These are phyloP conservation scores for Crepidodera aurea DNA, from an alignment of 2,888 invertebrate species.

Conservation along the genomic window DNA sequence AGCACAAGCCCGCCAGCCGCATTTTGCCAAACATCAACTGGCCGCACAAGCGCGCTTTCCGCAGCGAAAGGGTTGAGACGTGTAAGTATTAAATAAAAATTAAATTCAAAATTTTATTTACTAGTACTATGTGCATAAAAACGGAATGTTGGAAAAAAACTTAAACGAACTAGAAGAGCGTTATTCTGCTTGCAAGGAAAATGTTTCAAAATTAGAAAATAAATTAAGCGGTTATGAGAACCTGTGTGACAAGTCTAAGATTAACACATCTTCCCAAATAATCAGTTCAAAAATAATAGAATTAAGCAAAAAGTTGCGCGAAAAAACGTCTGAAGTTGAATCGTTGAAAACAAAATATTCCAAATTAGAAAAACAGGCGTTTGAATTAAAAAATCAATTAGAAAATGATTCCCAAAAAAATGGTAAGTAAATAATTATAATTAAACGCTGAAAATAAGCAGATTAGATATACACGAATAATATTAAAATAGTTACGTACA, in stretches of 20 bases:
- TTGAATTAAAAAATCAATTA: slow-evolving; percentile 55
- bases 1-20: too few relatives aligned
- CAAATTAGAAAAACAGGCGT: slow-evolving; percentile 64
- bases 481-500: too few relatives aligned
- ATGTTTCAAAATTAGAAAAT: slow-evolving; percentile 52
- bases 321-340: slow-evolving; percentile 70
- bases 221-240: slow-evolving; percentile 62
- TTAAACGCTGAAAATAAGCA: too few relatives aligned
- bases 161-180: slow-evolving; percentile 58
- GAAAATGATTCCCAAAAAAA: slow-evolving; percentile 12
- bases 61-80: too few relatives aligned
- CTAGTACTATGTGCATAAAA: slow-evolving; percentile 67
- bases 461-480: too few relatives aligned
- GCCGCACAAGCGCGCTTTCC: too few relatives aligned
- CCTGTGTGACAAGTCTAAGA: slow-evolving; percentile 62
- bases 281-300: slow-evolving; percentile 73
- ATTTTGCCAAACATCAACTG: too few relatives aligned
- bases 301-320: slow-evolving; percentile 71
- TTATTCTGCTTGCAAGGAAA: slow-evolving; percentile 31
- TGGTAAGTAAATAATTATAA: slow-evolving; percentile 8
- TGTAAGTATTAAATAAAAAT: too few relatives aligned
- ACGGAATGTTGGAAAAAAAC: slow-evolving; percentile 65
- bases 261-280: slow-evolving; percentile 65
- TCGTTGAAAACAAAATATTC: slow-evolving; percentile 68
- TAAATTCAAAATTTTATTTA: slow-evolving; percentile 38